phyloP scores from a whole-genome alignment of 2,113 vertebrate species.

The Hyla sarda region DNA sequence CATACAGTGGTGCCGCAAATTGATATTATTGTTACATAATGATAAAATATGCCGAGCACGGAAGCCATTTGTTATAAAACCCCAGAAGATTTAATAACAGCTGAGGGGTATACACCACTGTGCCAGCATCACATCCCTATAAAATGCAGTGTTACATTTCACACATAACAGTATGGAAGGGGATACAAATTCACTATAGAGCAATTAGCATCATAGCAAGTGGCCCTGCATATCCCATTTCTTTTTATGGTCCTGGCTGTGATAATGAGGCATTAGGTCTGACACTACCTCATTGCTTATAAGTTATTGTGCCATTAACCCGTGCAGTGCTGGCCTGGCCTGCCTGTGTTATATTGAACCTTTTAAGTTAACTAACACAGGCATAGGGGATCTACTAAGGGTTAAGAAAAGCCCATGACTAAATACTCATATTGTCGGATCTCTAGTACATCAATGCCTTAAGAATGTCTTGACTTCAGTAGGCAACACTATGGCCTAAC shows the following conservation, averaged over 20 bases:
- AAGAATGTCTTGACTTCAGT: too few species aligned
- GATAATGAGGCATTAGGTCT: conserved; percentile 29
- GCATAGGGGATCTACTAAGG: too few species aligned
- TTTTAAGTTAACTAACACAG: neutral
- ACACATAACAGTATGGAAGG: conserved; percentile 1
- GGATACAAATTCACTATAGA: neutral
- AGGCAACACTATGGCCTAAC: too few species aligned
- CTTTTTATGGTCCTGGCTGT: conserved; percentile 21
- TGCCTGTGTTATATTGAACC: neutral
- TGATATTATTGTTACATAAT: neutral
- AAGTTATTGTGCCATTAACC: conserved; percentile 9
- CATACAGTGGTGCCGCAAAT: neutral
- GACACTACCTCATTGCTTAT: conserved; percentile 18
- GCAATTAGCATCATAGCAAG: conserved; percentile 25
- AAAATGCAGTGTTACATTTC: neutral
- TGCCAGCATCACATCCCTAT: neutral
- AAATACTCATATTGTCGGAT: too few species aligned
- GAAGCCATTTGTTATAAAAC: neutral
- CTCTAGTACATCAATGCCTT: too few species aligned
- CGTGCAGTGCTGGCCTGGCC: neutral
- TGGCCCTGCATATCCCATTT: conserved; percentile 8
- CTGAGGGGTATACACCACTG: neutral
- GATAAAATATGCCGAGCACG: neutral
- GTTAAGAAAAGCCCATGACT: too few species aligned
- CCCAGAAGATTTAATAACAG: conserved; percentile 10